Conservation (phyloP, 1,140 invertebrate genomes). For the Ceratina japonica region DNA sequence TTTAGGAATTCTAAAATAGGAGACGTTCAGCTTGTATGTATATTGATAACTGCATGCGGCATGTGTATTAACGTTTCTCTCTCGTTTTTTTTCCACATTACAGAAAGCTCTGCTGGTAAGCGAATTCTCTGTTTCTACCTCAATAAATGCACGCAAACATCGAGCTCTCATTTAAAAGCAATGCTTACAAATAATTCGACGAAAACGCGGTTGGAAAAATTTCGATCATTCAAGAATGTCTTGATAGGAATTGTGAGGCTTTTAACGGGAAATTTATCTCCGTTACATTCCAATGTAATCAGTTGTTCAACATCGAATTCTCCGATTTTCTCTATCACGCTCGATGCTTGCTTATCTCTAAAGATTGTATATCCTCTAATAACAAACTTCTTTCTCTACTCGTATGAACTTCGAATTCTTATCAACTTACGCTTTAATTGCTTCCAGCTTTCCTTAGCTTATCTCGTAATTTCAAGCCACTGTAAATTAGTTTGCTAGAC, state of each 20-base stretch:
- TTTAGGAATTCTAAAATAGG: constrained; percentile 78
- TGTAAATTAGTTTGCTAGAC: background rate
- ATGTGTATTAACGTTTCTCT: constrained; percentile 70
- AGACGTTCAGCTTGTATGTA: constrained; percentile 79
- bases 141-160: constrained; percentile 1
- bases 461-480: background rate
- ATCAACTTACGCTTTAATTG: background rate
- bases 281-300: background rate
- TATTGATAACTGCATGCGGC: constrained; percentile 74
- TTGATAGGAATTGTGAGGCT: no score
- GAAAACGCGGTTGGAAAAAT: no score
- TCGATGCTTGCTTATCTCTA: constrained; percentile 22
- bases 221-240: no score
- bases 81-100: constrained; percentile 53
- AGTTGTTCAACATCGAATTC: background rate
- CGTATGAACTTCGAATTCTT: background rate
- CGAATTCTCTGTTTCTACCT: constrained; percentile 50
- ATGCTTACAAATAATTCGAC: background rate
- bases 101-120: constrained; percentile 78
- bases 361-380: no score
- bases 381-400: background rate
- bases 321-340: background rate
- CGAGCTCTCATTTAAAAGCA: background rate
- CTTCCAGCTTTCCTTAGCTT: background rate
- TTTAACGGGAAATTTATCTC: no score